Evolutionary conservation across 2,888 invertebrate genomes (phyloP), one percentile per base, ranked within the genome.

Genomic region (Cheilosia vernalis): DNA sequence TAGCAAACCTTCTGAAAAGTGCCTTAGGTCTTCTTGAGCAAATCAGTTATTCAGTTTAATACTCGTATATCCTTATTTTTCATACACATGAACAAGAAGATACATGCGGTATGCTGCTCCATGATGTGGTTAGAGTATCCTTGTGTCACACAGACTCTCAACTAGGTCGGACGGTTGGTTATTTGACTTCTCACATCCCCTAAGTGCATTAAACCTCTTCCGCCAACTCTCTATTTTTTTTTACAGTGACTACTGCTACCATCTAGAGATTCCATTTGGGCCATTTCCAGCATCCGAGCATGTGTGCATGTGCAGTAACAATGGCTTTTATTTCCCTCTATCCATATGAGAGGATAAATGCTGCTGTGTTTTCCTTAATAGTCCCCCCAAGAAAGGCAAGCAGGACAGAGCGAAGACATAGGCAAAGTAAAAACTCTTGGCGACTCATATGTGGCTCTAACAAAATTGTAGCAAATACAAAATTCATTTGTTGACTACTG

Each of bases 1-100:
- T 53, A 69, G 42, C 67, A 81, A 69, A 81, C 51, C 74, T 51
- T 33, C 81, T 63, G 55, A 69, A 74, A 69, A 81, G 63, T 74
- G 63, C 81, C 81, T 76, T 51, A 49, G 63, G 74, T 56, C 63
- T 61, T 67, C 33, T 63, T 63, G 69, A 56, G 69, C 69, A 63
- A 74, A 63, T 76, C 69, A 67, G 67, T 67, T 80, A 74, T 80
- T 80, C 74, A 51, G 67, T 81, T 81, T 81, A 74, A 74, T 69
- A n/a, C n/a, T n/a, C n/a, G n/a, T n/a, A n/a, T n/a, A 56, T 81
- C 69, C 58, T 13, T 15, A 69, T 63, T 81, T 69, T 56, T 27
- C 24, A 13, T 30, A 37, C 27, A 40, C 15, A 42, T 42, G 30
- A 21, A 24, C 24, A 24, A 24, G 24, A 24, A 37, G 3, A 17